A percentile compares a stretch with the other conserved stretches of the same genome.
Evolutionary conservation across 2,113 vertebrate genomes (phyloP).

Genomic region (Nycticebus coucang): DNA sequence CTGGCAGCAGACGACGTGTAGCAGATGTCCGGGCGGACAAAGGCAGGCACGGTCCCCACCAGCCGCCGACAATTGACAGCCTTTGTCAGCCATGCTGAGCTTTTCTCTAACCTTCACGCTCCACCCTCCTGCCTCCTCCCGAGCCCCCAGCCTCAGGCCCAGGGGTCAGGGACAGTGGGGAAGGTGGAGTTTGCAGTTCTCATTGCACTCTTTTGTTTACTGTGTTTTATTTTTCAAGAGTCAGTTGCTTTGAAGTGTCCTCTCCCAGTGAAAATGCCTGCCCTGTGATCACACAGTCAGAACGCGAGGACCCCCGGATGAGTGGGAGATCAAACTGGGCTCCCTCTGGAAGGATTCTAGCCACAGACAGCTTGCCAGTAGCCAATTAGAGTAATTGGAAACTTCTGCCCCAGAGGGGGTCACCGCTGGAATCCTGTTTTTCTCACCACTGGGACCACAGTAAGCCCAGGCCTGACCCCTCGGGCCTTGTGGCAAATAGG

Average conservation of each 20-base stretch:
- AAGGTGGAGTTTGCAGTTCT: neutral
- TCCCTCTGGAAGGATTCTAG: conserved; percentile 75
- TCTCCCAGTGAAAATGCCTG: conserved; percentile 41
- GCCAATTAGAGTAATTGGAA: conserved; percentile 75
- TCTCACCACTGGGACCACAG: neutral
- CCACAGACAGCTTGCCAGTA: conserved; percentile 78
- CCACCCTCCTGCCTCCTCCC: neutral
- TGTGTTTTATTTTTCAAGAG: conserved; percentile 63
- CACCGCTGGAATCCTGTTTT: conserved; percentile 46
- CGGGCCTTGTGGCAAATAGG: neutral
- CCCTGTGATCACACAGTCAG: neutral
- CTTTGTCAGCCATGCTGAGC: conserved; percentile 80
- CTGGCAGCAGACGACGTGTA: conserved; percentile 86
- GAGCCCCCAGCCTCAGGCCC: neutral
- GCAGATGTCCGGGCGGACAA: conserved; percentile 95
- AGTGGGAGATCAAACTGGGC: conserved; percentile 59
- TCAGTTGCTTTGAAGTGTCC: conserved; percentile 75
- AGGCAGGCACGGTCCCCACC: conserved; percentile 87
- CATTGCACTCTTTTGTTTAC: conserved; percentile 58
- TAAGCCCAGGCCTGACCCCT: neutral
- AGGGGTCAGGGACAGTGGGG: neutral
- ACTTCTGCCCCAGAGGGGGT: conserved; percentile 61
- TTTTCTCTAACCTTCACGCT: neutral
- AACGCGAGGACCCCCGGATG: conserved; percentile 61
- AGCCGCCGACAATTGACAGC: conserved; percentile 82